phyloP scores from a whole-genome alignment of 2,888 invertebrate genomes.

The Gari tellinella region DNA sequence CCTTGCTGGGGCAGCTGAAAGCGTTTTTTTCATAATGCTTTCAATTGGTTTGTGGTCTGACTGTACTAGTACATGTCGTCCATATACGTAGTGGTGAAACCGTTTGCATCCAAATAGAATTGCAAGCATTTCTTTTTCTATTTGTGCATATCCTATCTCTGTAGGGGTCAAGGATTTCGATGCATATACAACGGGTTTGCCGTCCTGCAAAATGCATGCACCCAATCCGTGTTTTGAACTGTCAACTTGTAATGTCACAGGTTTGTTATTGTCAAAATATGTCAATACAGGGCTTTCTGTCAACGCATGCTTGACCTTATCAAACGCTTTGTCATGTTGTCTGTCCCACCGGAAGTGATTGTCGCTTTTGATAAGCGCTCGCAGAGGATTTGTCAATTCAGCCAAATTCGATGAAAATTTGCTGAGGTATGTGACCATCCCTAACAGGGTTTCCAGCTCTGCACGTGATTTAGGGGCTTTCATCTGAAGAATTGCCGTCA shows the following conservation, averaged over 20 bases:
- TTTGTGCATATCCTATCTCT: constrained; percentile 65
- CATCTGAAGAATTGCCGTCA: constrained; percentile 30
- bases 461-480: constrained; percentile 12
- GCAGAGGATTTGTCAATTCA: constrained; percentile 28
- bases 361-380: constrained; percentile 28
- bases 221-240: constrained; percentile 12
- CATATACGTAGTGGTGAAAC: constrained; percentile 64
- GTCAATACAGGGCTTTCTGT: constrained; percentile 10
- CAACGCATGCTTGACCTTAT: constrained; percentile 17
- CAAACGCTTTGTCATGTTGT: constrained; percentile 26
- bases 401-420: constrained; percentile 43
- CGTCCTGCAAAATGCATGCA: constrained; percentile 50
- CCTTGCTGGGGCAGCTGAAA: constrained; percentile 29
- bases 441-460: constrained; percentile 41
- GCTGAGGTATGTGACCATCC: constrained; percentile 46
- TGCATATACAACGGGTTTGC: constrained; percentile 64
- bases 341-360: constrained; percentile 31
- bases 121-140: constrained; percentile 64
- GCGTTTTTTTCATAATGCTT: constrained; percentile 29
- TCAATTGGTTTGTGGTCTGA: constrained; percentile 15
- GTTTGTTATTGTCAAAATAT: constrained; percentile 12
- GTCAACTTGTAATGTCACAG: neutral
- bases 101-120: constrained; percentile 58
- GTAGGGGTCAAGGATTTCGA: constrained; percentile 62
- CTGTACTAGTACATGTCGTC: constrained; percentile 24